Base-by-base conservation (phyloP, 1,140 invertebrate species). In the Helicoverpa armigera region DNA sequence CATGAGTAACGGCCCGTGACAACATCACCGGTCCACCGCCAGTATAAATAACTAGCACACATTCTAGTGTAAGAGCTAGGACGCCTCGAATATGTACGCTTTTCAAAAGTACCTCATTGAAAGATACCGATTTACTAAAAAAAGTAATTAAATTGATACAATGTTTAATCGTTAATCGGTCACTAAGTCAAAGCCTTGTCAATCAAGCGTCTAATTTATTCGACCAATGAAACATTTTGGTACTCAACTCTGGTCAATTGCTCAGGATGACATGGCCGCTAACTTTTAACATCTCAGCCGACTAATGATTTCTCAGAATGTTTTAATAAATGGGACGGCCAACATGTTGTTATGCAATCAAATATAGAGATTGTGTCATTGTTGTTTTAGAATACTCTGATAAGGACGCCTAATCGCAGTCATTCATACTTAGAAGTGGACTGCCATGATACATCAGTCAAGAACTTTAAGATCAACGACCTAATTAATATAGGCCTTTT, bases 221-320 rank as follows among this genome's bases (percentile, higher is more conserved):
- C 60, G 10, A 69, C 48, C 10, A 14, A 43, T 13, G 13, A 14
- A 35, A 14, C 61, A 12, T 63, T 63, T 51, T 9, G 51, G 69
- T 13, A 72, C 12, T 3, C n/a, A 11, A 3, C 13, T 35, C 9
- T n/a, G 23, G 12, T 65, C 58, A 77, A 77, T 77, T 77, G 60
- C 0, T 76, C n/a, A 13, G 35, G 43, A 43, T 53, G 72, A 53
- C 69, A 23, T 9, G n/a, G n/a, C 35, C 13, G 23, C 73, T 14
- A 75, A 61, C 14, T 61, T 61, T 61, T 50, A 23, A 56, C 16
- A 29, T 13, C 56, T 50, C 23, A 11, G 35, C 35, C 2, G 11
- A 35, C 31, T 82, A 82, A 82, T 82, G 76, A n/a, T 73, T 82
- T 82, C 76, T 75, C 35, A 54, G 76, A 82, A 79, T 82, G 70